phyloP scores from a whole-genome alignment of 2,113 vertebrate genomes.

The Pitta sordida region DNA sequence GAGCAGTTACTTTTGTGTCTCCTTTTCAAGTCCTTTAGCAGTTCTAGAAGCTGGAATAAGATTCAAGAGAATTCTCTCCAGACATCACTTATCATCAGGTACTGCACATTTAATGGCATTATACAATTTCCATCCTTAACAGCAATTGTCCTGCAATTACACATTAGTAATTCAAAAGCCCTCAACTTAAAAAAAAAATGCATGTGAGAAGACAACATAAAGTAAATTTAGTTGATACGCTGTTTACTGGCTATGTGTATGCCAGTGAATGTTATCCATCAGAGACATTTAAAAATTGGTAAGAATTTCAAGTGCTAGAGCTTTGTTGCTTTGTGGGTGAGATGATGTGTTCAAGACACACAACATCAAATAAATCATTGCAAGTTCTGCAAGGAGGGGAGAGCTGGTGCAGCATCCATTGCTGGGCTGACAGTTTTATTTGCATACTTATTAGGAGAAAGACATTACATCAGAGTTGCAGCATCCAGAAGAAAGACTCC shows the following conservation, averaged over 20 bases:
- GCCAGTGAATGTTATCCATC: neutral
- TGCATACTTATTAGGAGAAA: neutral
- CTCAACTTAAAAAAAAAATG: neutral
- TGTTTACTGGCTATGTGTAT: neutral
- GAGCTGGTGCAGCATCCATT: neutral
- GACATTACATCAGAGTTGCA: neutral
- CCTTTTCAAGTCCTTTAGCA: neutral
- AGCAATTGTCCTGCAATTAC: neutral
- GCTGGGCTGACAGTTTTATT: neutral
- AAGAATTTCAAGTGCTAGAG: neutral
- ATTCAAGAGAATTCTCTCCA: neutral
- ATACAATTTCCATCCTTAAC: neutral
- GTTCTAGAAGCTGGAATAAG: neutral
- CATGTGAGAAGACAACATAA: neutral
- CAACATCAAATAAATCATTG: neutral
- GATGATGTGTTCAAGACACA: neutral
- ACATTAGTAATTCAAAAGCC: neutral
- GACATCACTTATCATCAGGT: neutral
- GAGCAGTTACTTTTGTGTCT: neutral
- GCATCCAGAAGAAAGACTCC: neutral
- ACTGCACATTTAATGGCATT: neutral
- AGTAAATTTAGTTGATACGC: neutral
- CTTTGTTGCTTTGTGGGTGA: neutral
- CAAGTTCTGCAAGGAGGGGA: neutral
- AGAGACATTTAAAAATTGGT: neutral